Conservation (phyloP, 2,797 vertebrate genomes). For the Psittacula echo region DNA sequence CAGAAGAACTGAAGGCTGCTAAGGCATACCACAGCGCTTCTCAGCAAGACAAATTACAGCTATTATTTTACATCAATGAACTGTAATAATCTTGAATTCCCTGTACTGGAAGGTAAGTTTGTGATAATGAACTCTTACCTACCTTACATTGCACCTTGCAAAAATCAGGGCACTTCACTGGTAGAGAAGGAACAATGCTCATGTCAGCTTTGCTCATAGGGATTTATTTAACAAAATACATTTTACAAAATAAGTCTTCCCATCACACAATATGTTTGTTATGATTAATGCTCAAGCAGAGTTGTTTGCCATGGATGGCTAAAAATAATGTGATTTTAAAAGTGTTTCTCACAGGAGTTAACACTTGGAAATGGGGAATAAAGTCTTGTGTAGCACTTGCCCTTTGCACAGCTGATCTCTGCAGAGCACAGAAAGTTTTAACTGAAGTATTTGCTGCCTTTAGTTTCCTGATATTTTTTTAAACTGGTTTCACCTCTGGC, state of each 20-base stretch:
- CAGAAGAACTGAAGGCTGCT: slow-evolving; percentile 33
- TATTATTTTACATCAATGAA: slow-evolving; percentile 41
- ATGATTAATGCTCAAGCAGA: not conserved
- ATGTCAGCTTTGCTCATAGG: not conserved
- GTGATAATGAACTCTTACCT: not conserved
- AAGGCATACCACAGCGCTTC: not conserved
- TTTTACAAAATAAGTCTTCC: not conserved
- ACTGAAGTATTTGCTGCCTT: not conserved
- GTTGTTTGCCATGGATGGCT: not conserved
- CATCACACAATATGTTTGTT: not conserved
- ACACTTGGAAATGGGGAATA: not conserved
- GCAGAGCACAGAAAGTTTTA: not conserved
- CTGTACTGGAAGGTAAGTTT: not conserved
- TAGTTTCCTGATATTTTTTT: not conserved
- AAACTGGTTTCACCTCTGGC: not conserved
- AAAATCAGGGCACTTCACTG: not conserved
- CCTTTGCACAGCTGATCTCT: not conserved
- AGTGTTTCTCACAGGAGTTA: not conserved
- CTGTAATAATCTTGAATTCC: not conserved
- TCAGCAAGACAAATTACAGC: slow-evolving; percentile 18
- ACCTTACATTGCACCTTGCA: not conserved
- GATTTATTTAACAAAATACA: not conserved
- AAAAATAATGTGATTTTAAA: not conserved
- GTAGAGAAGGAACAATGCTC: not conserved
- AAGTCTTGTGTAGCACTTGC: not conserved